Evolutionary conservation across 1,140 invertebrate species (phyloP).

Genomic region (Bombyx mandarina): DNA sequence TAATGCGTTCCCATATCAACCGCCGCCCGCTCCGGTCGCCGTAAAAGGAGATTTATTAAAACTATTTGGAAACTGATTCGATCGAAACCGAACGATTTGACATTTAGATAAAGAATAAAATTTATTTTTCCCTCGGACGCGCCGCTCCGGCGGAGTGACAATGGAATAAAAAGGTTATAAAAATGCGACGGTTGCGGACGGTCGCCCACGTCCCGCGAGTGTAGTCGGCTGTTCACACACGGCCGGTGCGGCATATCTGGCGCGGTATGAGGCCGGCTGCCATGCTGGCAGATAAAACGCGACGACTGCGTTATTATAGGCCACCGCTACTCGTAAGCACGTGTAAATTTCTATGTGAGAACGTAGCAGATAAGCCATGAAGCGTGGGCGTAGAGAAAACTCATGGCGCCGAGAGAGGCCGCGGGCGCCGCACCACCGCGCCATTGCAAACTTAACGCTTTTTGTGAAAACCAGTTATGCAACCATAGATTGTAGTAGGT

Average conservation of each 20-base stretch:
- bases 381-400: constrained; percentile 50
- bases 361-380: constrained; percentile 44
- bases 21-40: constrained; percentile 41
- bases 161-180: constrained; percentile 70
- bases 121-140: constrained; percentile 62
- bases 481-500: no score
- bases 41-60: constrained; percentile 71
- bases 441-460: constrained; percentile 20
- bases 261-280: constrained; percentile 26
- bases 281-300: constrained; percentile 54
- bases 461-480: constrained; percentile 17
- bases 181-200: constrained; percentile 48
- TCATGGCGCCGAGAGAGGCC: constrained; percentile 29
- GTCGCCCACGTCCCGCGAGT: constrained; percentile 54
- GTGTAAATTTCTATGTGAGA: constrained; percentile 67
- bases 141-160: constrained; percentile 55
- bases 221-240: constrained; percentile 41
- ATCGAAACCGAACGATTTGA: constrained; percentile 69
- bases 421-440: constrained; percentile 14
- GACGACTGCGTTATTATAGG: constrained; percentile 54
- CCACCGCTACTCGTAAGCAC: constrained; percentile 48
- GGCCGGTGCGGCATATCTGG: constrained; percentile 31
- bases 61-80: constrained; percentile 71
- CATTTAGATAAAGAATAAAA: constrained; percentile 70
- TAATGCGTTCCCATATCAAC: constrained; percentile 56